phyloP scores from a whole-genome alignment of 2,888 invertebrate species.

The Ptilodon capucinus region DNA sequence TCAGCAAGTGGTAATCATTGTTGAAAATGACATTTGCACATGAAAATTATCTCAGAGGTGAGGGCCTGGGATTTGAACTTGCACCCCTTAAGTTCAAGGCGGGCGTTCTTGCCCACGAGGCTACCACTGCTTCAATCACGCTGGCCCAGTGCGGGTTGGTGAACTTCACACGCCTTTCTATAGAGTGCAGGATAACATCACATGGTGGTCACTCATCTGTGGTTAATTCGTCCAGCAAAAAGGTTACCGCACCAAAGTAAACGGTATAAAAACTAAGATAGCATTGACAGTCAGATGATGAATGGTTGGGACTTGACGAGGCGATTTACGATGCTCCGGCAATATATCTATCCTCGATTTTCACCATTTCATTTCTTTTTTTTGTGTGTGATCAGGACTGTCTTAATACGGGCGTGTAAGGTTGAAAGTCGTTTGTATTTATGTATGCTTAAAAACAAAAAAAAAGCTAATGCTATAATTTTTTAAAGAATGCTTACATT shows the following conservation, averaged over 20 bases:
- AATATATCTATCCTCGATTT: slow-evolving; percentile 39
- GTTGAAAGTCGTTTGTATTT: slow-evolving; percentile 1
- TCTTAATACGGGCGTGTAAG: not conserved
- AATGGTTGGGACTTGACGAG: slow-evolving; percentile 55
- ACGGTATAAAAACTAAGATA: slow-evolving; percentile 69
- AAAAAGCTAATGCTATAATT: too few relatives aligned
- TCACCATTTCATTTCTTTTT: slow-evolving; percentile 1
- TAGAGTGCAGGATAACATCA: too few relatives aligned
- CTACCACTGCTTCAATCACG: too few relatives aligned
- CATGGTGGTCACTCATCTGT: slow-evolving; percentile 43
- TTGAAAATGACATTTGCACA: too few relatives aligned
- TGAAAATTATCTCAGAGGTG: too few relatives aligned
- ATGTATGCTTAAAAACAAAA: not conserved
- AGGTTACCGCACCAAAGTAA: slow-evolving; percentile 62
- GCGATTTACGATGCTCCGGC: slow-evolving; percentile 44
- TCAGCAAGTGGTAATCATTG: too few relatives aligned
- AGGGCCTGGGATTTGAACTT: too few relatives aligned
- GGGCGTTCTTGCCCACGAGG: too few relatives aligned
- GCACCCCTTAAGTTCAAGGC: too few relatives aligned
- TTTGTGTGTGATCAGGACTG: not conserved
- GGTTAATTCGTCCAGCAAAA: slow-evolving; percentile 47
- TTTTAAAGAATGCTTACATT: too few relatives aligned
- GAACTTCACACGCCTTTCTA: too few relatives aligned
- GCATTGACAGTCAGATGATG: slow-evolving; percentile 67
- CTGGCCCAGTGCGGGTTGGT: too few relatives aligned